Evolutionary conservation across 2,113 vertebrate genomes (phyloP).

Genomic region (Oncorhynchus mykiss): DNA sequence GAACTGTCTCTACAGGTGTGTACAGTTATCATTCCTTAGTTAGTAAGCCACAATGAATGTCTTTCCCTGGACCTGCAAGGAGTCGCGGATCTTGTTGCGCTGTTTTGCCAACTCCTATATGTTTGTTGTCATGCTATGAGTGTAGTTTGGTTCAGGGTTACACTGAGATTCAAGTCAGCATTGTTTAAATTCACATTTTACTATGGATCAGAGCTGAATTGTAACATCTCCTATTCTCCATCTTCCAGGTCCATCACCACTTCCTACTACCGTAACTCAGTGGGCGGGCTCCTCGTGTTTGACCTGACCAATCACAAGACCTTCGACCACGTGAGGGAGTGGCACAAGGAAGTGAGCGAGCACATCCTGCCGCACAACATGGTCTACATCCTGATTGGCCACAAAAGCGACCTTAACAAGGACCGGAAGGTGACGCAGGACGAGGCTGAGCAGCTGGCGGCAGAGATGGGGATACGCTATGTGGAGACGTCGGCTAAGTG

Average conservation of each 20-base stretch:
- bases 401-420: constrained; percentile 84
- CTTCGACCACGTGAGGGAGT: constrained; percentile 83
- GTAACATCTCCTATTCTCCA: constrained; percentile 15
- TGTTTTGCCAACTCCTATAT: too few relatives aligned
- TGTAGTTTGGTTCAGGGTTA: too few relatives aligned
- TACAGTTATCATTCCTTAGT: not conserved
- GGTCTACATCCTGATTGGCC: constrained; percentile 84
- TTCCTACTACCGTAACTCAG: constrained; percentile 86
- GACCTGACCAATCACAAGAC: constrained; percentile 84
- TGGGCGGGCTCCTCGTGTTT: constrained; percentile 85
- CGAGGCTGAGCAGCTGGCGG: constrained; percentile 77
- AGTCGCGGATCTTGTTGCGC: too few relatives aligned
- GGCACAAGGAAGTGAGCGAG: constrained; percentile 81
- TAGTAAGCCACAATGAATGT: not conserved
- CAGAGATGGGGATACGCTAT: constrained; percentile 81
- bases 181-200: too few relatives aligned
- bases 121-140: too few relatives aligned
- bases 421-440: constrained; percentile 73
- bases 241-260: constrained; percentile 85
- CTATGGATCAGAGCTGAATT: too few relatives aligned
- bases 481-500: constrained; percentile 82
- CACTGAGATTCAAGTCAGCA: too few relatives aligned
- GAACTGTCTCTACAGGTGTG: not conserved
- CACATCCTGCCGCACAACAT: constrained; percentile 74
- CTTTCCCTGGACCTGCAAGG: too few relatives aligned